Evolutionary conservation across 2,888 invertebrate genomes (phyloP), one percentile per base, ranked within the genome.

Genomic region (Piscicola geometra): DNA sequence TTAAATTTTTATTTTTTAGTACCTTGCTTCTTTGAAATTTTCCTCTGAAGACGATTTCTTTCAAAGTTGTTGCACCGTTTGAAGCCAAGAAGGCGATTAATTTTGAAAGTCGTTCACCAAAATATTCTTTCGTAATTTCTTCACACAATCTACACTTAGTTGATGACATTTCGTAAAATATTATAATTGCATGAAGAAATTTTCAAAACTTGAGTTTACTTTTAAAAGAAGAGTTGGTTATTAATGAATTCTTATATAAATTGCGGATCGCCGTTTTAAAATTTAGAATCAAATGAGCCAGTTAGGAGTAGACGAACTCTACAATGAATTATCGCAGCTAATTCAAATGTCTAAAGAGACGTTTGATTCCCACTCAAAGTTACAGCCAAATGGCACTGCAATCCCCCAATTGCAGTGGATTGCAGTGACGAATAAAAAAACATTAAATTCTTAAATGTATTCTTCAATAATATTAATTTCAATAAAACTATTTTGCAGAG

Each of bases 231-330:
- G n/a, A n/a, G n/a, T n/a, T n/a, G n/a, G n/a, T n/a, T n/a, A n/a
- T n/a, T n/a, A n/a, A n/a, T n/a, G n/a, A n/a, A n/a, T n/a, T n/a
- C n/a, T n/a, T n/a, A n/a, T n/a, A n/a, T n/a, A n/a, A n/a, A n/a
- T n/a, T n/a, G n/a, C n/a, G n/a, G n/a, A n/a, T n/a, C n/a, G n/a
- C n/a, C n/a, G n/a, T n/a, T n/a, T n/a, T n/a, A n/a, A n/a, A n/a
- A n/a, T n/a, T n/a, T n/a, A n/a, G n/a, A n/a, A n/a, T 56, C n/a
- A 56, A 25, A 56, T 56, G 60, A 56, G 60, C 60, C 60, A 56
- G n/a, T 5, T 56, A 56, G 60, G 60, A 15, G n/a, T 56, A 5
- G 9, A 56, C 25, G 60, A 56, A 21, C 12, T 56, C 3, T 56
- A 56, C 25, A 56, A 5, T 56, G 60, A 56, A 56, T 25, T 56